Conservation (phyloP, 1,140 invertebrate species). For the Micrasema longulum region DNA sequence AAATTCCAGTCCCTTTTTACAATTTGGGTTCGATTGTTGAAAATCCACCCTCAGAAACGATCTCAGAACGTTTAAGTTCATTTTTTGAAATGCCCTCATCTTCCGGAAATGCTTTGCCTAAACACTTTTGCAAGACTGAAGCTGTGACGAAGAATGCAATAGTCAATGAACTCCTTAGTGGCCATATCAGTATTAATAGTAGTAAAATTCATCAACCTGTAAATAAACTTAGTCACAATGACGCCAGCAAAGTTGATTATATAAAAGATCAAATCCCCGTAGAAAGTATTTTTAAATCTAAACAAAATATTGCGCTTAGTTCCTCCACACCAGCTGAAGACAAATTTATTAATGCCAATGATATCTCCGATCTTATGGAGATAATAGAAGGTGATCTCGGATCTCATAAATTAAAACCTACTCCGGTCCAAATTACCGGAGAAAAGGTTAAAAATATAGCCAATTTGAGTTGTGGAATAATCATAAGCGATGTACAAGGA, state of each 20-base stretch:
- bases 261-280: conserved; percentile 15
- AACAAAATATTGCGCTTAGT: background rate
- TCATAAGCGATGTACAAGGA: background rate
- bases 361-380: conserved; percentile 30
- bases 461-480: background rate
- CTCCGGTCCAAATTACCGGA: conserved; percentile 17
- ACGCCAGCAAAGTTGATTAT: background rate
- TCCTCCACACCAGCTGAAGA: background rate
- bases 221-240: conserved; percentile 5
- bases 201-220: conserved; percentile 1
- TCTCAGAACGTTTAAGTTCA: conserved; percentile 6
- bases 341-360: background rate
- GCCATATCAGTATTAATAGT: conserved; percentile 44
- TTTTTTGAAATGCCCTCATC: background rate
- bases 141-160: conserved; percentile 10
- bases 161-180: conserved; percentile 2
- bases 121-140: conserved; percentile 16
- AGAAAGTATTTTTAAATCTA: conserved; percentile 5
- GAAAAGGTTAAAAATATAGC: background rate
- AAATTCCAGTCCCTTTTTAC: background rate
- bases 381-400: conserved; percentile 23
- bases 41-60: background rate
- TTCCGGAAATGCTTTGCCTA: background rate
- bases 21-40: background rate
- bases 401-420: conserved; percentile 5